These are phyloP conservation scores for Athalia rosae DNA, from an alignment of 2,888 invertebrate genomes.

Conservation along the genomic window DNA sequence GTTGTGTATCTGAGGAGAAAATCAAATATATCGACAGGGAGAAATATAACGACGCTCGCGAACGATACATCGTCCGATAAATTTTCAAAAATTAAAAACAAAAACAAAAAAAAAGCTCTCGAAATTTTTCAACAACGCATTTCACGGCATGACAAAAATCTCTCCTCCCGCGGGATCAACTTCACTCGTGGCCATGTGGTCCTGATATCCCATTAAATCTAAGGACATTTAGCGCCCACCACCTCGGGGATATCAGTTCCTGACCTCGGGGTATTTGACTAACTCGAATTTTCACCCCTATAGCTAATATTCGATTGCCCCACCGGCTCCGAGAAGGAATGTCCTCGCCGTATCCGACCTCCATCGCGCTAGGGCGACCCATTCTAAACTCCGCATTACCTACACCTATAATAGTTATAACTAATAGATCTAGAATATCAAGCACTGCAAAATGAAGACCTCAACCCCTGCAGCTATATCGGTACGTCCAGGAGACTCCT, in stretches of 20 bases:
- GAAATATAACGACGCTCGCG: not conserved
- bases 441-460: too few relatives aligned
- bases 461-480: too few relatives aligned
- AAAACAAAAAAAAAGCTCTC: too few relatives aligned
- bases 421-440: too few relatives aligned
- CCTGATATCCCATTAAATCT: not conserved
- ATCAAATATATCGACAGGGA: conserved; percentile 24
- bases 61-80: not conserved
- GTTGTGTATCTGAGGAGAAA: conserved; percentile 50
- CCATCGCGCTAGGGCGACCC: not conserved
- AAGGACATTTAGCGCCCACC: conserved; percentile 34
- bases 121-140: too few relatives aligned
- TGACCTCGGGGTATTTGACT: conserved; percentile 23
- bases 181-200: not conserved
- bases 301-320: conserved; percentile 34
- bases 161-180: not conserved
- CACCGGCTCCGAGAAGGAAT: conserved; percentile 11
- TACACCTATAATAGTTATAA: not conserved
- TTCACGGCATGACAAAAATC: too few relatives aligned
- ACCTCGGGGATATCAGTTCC: conserved; percentile 18
- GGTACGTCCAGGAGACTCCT: too few relatives aligned
- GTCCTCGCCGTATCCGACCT: not conserved
- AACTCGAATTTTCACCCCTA: conserved; percentile 25
- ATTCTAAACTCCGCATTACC: not conserved
- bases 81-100: too few relatives aligned